A percentile compares a stretch with the other conserved stretches of the same genome.
phyloP scores from a whole-genome alignment of 2,888 invertebrate genomes.

The Megastigmus dorsalis region DNA sequence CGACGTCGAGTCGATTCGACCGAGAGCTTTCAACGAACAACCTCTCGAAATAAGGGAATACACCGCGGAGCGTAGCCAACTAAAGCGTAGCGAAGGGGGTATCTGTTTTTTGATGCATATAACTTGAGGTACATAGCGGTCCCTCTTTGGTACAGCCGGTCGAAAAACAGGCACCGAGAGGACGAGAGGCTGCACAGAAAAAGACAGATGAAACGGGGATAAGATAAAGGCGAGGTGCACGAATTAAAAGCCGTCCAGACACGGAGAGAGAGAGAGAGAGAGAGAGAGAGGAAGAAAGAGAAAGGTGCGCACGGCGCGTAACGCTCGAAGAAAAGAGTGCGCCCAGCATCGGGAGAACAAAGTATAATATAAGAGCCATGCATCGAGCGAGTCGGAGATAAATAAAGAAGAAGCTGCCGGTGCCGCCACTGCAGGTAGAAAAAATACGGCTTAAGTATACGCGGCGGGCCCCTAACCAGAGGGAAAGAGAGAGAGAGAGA shows the following conservation, averaged over 20 bases:
- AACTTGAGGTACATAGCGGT: constrained; percentile 5
- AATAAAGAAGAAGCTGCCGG: neutral
- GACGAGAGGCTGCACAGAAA: neutral
- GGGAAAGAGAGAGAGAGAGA: constrained; percentile 6
- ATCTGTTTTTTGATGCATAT: too few relatives aligned
- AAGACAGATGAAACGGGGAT: constrained; percentile 8
- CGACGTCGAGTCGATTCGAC: too few relatives aligned
- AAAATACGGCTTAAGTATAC: too few relatives aligned
- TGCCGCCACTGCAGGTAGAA: too few relatives aligned
- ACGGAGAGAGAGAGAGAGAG: constrained; percentile 1
- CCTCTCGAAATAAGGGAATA: too few relatives aligned
- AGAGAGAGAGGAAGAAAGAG: neutral
- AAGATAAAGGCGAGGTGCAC: neutral
- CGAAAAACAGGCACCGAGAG: neutral
- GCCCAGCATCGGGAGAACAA: neutral
- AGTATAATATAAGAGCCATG: neutral
- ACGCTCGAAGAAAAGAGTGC: neutral
- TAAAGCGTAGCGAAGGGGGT: too few relatives aligned
- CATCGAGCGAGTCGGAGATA: neutral
- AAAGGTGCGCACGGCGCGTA: neutral
- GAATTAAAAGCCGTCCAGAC: constrained; percentile 8
- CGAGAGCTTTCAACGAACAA: too few relatives aligned
- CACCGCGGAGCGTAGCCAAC: too few relatives aligned
- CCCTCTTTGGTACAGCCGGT: neutral
- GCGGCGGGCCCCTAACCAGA: too few relatives aligned